phyloP scores from a whole-genome alignment of 2,113 vertebrate species.

The Salvator merianae region DNA sequence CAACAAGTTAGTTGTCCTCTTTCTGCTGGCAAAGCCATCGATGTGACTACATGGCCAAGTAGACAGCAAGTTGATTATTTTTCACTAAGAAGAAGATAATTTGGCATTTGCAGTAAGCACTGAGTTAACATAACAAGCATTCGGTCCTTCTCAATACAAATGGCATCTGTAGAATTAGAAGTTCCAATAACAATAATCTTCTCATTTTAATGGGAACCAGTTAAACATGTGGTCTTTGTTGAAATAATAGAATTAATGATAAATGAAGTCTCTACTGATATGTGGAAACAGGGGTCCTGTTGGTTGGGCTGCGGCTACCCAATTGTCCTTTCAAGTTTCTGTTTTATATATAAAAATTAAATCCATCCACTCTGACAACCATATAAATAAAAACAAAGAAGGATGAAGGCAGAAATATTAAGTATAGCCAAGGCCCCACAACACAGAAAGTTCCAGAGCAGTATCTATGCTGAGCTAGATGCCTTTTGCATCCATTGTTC shows the following conservation, averaged over 20 bases:
- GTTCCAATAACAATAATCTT: slow-evolving; percentile 5
- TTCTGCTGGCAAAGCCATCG: neutral
- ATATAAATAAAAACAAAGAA: no score
- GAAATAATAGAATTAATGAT: neutral
- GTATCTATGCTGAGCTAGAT: no score
- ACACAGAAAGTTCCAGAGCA: no score
- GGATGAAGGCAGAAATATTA: no score
- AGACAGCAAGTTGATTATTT: neutral
- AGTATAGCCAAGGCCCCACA: no score
- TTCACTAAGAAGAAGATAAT: neutral
- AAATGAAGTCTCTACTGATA: no score
- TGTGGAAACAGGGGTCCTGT: neutral
- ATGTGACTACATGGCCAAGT: neutral
- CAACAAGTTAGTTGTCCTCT: neutral
- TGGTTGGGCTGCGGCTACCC: neutral
- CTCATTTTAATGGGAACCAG: neutral
- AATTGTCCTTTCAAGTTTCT: neutral
- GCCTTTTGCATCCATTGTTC: no score
- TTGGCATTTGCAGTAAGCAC: neutral
- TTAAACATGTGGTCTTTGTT: neutral
- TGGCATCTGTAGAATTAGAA: neutral
- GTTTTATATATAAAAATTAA: no score
- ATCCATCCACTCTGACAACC: no score
- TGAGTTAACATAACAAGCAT: neutral
- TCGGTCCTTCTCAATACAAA: neutral